A percentile compares a stretch with the other conserved stretches of the same genome.
Evolutionary conservation across 2,888 invertebrate species (phyloP).

Genomic region (Bibio marci): DNA sequence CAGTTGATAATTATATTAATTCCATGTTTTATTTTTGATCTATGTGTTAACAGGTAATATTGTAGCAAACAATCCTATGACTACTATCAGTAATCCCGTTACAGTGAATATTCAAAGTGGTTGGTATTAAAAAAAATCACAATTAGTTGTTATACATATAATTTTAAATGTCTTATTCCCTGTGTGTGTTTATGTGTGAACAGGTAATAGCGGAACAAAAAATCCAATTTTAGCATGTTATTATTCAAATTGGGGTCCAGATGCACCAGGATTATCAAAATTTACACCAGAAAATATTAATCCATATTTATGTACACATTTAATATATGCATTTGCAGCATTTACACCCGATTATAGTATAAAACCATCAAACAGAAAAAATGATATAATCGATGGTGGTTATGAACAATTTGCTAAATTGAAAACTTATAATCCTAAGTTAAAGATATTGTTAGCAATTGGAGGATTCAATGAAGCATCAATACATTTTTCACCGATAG

Average conservation of each 20-base stretch:
- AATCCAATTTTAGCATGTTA: constrained; percentile 76
- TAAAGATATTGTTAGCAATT: constrained; percentile 80
- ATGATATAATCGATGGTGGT: constrained; percentile 90
- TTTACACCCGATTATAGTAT: constrained; percentile 81
- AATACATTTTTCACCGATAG: constrained; percentile 70
- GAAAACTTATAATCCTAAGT: constrained; percentile 80
- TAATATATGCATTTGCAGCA: constrained; percentile 84
- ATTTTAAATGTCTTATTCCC: no score
- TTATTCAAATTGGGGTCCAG: constrained; percentile 88
- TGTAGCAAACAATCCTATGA: no score
- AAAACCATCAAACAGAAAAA: constrained; percentile 87
- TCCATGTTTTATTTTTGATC: no score
- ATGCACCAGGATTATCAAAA: constrained; percentile 76
- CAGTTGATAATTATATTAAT: no score
- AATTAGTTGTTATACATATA: no score
- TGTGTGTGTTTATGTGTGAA: no score
- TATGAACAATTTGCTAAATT: constrained; percentile 86
- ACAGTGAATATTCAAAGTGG: no score
- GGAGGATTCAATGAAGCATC: constrained; percentile 93
- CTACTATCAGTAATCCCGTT: no score
- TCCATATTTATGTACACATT: constrained; percentile 84
- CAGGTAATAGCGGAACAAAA: no score
- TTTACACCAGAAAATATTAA: constrained; percentile 89
- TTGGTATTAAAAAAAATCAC: no score
- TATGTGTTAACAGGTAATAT: no score